phyloP scores from a whole-genome alignment of 1,140 invertebrate species.

The Magallana ariakensis region DNA sequence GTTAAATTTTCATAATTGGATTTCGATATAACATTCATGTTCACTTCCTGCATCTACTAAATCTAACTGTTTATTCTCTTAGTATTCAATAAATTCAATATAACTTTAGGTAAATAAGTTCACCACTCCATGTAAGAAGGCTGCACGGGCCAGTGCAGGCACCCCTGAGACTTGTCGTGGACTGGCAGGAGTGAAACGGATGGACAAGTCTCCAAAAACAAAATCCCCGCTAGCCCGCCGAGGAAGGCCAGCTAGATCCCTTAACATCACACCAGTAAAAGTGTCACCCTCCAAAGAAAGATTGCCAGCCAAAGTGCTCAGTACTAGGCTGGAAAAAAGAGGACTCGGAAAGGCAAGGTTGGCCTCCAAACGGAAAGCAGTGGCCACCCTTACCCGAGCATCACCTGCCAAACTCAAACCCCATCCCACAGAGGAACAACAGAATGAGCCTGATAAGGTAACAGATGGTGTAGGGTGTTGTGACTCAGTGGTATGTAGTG shows the following conservation, averaged over 20 bases:
- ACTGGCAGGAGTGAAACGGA: constrained; percentile 64
- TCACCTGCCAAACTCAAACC: constrained; percentile 27
- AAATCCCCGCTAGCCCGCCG: constrained; percentile 26
- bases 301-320: not conserved
- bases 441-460: not conserved
- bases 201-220: constrained; percentile 36
- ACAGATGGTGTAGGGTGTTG: constrained; percentile 15
- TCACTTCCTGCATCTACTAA: too few relatives aligned
- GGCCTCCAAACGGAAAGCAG: constrained; percentile 60
- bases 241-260: not conserved
- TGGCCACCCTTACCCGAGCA: constrained; percentile 57
- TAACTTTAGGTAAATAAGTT: constrained; percentile 44
- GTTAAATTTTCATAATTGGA: too few relatives aligned
- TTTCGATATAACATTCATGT: too few relatives aligned
- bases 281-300: constrained; percentile 32
- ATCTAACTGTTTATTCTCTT: too few relatives aligned
- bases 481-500: not conserved
- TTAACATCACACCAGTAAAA: constrained; percentile 28
- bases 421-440: not conserved
- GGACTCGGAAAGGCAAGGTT: constrained; percentile 52
- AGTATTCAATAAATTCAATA: too few relatives aligned
- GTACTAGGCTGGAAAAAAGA: constrained; percentile 33
- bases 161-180: constrained; percentile 75
- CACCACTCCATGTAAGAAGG: constrained; percentile 68
- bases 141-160: constrained; percentile 74